A percentile compares a stretch with the other conserved stretches of the same genome.
These are phyloP conservation scores for Suncus etruscus DNA, from an alignment of 2,113 vertebrate genomes.

Conservation along the genomic window DNA sequence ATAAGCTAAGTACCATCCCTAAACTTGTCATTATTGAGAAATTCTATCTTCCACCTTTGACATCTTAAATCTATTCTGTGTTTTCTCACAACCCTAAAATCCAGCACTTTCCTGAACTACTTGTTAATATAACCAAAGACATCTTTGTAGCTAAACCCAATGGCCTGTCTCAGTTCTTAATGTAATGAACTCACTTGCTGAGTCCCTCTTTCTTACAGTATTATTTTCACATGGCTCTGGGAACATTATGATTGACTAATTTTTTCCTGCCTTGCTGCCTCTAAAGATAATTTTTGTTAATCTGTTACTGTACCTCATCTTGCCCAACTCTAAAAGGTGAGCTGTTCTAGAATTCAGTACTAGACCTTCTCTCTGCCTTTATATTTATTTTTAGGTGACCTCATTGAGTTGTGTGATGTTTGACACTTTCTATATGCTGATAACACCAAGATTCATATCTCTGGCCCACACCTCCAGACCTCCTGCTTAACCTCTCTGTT, in stretches of 20 bases:
- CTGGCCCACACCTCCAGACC: not conserved
- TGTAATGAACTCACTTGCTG: not conserved
- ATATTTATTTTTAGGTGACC: not conserved
- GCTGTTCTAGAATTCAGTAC: not conserved
- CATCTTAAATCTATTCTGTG: not conserved
- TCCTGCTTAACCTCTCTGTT: not conserved
- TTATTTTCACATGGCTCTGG: not conserved
- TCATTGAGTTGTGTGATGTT: slow-evolving; percentile 1
- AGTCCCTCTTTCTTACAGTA: not conserved
- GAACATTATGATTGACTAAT: not conserved
- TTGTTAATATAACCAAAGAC: not conserved
- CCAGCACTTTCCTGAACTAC: not conserved
- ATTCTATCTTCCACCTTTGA: not conserved
- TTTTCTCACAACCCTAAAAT: not conserved
- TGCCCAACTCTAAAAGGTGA: not conserved
- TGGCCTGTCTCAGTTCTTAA: not conserved
- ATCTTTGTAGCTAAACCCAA: not conserved
- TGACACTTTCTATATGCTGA: not conserved
- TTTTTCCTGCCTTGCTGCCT: slow-evolving; percentile 9
- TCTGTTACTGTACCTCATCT: not conserved
- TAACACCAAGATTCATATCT: not conserved
- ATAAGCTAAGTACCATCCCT: slow-evolving; percentile 11
- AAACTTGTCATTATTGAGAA: not conserved
- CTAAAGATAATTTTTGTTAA: not conserved
- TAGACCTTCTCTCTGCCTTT: not conserved